Base-by-base conservation (phyloP, 2,888 invertebrate genomes). In the Thereva nobilitata region DNA sequence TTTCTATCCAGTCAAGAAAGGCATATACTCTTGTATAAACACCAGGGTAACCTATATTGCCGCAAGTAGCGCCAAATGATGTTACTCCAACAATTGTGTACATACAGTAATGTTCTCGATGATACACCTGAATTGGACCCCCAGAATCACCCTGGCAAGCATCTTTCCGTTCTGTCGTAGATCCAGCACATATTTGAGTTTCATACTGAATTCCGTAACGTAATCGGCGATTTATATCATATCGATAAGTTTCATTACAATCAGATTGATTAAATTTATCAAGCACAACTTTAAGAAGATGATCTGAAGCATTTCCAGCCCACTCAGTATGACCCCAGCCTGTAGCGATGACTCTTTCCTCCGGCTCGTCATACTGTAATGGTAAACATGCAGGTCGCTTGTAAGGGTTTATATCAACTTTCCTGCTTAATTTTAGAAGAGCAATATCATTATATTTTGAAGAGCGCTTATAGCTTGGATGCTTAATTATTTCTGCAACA, bases 71-170 rank as follows among this genome's bases (percentile, higher is more conserved):
- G 38, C 85, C 81, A 69, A 83, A 77, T 2, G 84, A 84, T 3
- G 84, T 84, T 1, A 86, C 70, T 1, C 85, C 86, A 57, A 84
- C 74, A 0, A 85, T 72, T 52, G 79, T 78, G 71, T 82, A 82
- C 73, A 84, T 77, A 70, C 85, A 86, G 4, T 74, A 69, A 4
- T 75, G 63, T 6, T 72, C 66, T 1, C 35, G 7, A 72, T 78
- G 78, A 55, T 75, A 76, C 0, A 83, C 74, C 54, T 81, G 80
- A 35, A 89, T 76, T 1, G 89, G 88, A 2, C 88, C 87, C n/a
- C 89, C 89, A 7, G 87, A 87, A 78, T 89, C 88, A 7, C 88
- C 87, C 82, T 74, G 73, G 63, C 86, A 86, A 0, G 86, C 85
- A 69, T 87, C 86, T 44, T 79, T 79, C 0, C 69, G 71, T 64